These are phyloP conservation scores for Chlorops oryzae DNA, from an alignment of 1,140 invertebrate species.

Conservation along the genomic window DNA sequence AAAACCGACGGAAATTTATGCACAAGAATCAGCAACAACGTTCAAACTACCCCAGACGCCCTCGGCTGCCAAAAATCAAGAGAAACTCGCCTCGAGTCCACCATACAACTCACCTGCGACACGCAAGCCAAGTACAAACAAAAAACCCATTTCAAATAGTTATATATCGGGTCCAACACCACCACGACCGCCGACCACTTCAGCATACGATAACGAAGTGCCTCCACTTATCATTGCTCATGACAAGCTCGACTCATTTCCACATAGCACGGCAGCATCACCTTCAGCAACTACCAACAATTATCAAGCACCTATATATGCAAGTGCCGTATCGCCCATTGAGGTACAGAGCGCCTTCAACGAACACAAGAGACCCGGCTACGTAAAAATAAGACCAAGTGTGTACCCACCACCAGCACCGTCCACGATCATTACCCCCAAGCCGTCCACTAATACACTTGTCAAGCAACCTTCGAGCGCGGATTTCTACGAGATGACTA, in stretches of 20 bases:
- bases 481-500: neutral
- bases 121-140: conserved; percentile 24
- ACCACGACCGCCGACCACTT: conserved; percentile 27
- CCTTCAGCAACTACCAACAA: neutral
- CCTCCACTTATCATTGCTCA: conserved; percentile 39
- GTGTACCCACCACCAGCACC: conserved; percentile 50
- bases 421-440: conserved; percentile 56
- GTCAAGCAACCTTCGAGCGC: conserved; percentile 12
- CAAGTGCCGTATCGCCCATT: conserved; percentile 32
- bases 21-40: conserved; percentile 6
- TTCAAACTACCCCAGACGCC: neutral
- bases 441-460: conserved; percentile 50
- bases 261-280: conserved; percentile 37
- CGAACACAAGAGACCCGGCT: conserved; percentile 31
- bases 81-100: neutral
- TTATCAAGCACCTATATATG: conserved; percentile 14
- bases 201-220: conserved; percentile 38
- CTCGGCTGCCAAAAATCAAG: neutral
- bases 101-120: conserved; percentile 1
- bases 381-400: conserved; percentile 35
- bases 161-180: conserved; percentile 54
- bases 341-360: conserved; percentile 25
- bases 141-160: conserved; percentile 53
- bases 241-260: conserved; percentile 40
- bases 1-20: neutral